These are phyloP conservation scores for Magallana gigas DNA, from an alignment of 1,140 invertebrate species.

Conservation along the genomic window DNA sequence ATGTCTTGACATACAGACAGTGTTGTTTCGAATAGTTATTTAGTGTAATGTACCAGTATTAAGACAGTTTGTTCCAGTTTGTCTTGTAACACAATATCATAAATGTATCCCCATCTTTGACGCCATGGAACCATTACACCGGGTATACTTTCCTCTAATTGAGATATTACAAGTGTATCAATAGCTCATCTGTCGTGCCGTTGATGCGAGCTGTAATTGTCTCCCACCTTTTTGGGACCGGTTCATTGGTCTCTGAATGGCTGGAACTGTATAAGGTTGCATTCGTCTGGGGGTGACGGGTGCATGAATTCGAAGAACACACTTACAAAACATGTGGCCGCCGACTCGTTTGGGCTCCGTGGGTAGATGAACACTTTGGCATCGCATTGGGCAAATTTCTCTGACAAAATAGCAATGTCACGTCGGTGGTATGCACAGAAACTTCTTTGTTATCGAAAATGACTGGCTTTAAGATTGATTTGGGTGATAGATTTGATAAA, in stretches of 20 bases:
- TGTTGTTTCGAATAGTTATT: neutral
- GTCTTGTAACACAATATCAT: constrained; percentile 9
- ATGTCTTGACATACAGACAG: neutral
- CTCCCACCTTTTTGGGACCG: constrained; percentile 3
- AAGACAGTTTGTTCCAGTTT: neutral
- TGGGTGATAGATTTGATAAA: constrained; percentile 25
- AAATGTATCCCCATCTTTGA: constrained; percentile 26
- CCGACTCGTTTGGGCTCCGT: neutral
- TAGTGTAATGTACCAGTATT: neutral
- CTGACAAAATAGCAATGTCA: constrained; percentile 13
- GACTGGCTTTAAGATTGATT: constrained; percentile 19
- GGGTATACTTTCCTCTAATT: constrained; percentile 8
- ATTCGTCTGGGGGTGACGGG: neutral
- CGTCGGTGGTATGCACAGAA: neutral
- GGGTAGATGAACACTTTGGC: constrained; percentile 20
- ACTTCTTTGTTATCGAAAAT: constrained; percentile 34
- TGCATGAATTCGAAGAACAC: neutral
- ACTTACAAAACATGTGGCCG: neutral
- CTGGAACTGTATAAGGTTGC: constrained; percentile 1
- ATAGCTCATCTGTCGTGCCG: neutral
- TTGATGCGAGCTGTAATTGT: constrained; percentile 3
- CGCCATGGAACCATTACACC: constrained; percentile 12
- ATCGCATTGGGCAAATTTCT: constrained; percentile 1
- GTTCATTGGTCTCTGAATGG: constrained; percentile 3
- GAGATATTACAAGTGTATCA: constrained; percentile 17